phyloP scores from a whole-genome alignment of 2,797 vertebrate genomes.

The Hydrocynus forskahlii region DNA sequence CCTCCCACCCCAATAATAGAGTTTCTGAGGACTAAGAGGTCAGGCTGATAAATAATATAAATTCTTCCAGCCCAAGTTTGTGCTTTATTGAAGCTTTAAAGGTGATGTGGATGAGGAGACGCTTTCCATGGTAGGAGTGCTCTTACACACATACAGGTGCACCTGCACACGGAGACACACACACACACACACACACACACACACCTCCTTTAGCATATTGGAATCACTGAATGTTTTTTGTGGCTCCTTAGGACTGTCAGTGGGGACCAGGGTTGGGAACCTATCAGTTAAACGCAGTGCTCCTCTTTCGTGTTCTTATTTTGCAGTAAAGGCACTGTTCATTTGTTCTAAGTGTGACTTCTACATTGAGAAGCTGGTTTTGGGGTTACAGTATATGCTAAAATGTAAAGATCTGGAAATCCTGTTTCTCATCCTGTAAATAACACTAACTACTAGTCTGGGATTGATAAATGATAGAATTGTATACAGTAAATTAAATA shows the following conservation, averaged over 20 bases:
- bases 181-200: conserved; percentile 8
- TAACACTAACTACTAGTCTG: too few species aligned
- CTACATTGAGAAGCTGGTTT: too few species aligned
- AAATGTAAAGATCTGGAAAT: too few species aligned
- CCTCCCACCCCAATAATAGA: not conserved
- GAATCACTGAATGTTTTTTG: conserved; percentile 44
- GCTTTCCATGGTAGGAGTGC: not conserved
- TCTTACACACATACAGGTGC: not conserved
- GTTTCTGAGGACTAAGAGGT: conserved; percentile 61
- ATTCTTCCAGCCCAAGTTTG: conserved; percentile 67
- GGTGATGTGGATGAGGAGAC: conserved; percentile 1
- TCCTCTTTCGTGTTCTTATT: too few species aligned
- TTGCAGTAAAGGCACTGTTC: too few species aligned
- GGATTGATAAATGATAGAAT: too few species aligned
- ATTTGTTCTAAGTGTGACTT: too few species aligned
- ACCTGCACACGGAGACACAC: not conserved
- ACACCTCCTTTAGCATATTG: conserved; percentile 1
- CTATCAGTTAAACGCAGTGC: too few species aligned
- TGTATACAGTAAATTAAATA: too few species aligned
- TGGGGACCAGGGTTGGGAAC: not conserved
- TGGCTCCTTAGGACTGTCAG: conserved; percentile 46
- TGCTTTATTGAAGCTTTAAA: conserved; percentile 73
- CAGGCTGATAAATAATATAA: conserved; percentile 79
- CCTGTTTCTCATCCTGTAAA: too few species aligned
- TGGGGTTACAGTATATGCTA: too few species aligned